phyloP scores from a whole-genome alignment of 2,113 vertebrate species.

The Forbesichthys agassizii region DNA sequence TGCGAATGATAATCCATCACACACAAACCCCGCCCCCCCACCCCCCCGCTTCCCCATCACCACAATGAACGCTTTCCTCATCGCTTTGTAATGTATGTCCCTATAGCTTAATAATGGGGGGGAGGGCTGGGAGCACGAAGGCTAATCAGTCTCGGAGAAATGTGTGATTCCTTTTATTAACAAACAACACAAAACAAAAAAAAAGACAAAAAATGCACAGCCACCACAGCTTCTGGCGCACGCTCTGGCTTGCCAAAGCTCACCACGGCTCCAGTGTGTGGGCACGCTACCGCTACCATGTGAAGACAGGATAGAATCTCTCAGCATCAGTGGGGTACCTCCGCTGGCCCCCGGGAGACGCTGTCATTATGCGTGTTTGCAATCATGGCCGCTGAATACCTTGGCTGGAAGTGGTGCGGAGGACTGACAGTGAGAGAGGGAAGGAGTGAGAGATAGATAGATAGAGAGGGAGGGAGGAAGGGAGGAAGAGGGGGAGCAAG shows the following conservation, averaged over 20 bases:
- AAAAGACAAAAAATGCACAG: slow-evolving; percentile 66
- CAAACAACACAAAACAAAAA: slow-evolving; percentile 29
- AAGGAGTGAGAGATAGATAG: neutral
- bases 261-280: slow-evolving; percentile 54
- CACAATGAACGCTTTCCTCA: slow-evolving; percentile 77
- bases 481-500: slow-evolving; percentile 28
- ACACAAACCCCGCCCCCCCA: slow-evolving; percentile 65
- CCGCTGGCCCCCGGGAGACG: slow-evolving; percentile 84
- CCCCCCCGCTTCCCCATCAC: slow-evolving; percentile 25
- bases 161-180: slow-evolving; percentile 86
- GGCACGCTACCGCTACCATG: slow-evolving; percentile 58
- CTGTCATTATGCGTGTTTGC: slow-evolving; percentile 87
- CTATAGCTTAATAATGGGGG: slow-evolving; percentile 78
- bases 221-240: slow-evolving; percentile 72
- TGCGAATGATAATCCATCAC: slow-evolving; percentile 72
- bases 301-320: slow-evolving; percentile 80
- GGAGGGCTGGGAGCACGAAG: slow-evolving; percentile 68
- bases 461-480: neutral
- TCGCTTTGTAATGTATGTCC: slow-evolving; percentile 83
- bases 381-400: slow-evolving; percentile 82
- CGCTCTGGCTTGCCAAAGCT: slow-evolving; percentile 63
- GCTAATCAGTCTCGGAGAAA: slow-evolving; percentile 73
- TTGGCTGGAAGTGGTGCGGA: slow-evolving; percentile 80
- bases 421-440: slow-evolving; percentile 46
- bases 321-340: slow-evolving; percentile 72